Evolutionary conservation across 2,888 invertebrate species (phyloP).

Genomic region (Amiota mariae): DNA sequence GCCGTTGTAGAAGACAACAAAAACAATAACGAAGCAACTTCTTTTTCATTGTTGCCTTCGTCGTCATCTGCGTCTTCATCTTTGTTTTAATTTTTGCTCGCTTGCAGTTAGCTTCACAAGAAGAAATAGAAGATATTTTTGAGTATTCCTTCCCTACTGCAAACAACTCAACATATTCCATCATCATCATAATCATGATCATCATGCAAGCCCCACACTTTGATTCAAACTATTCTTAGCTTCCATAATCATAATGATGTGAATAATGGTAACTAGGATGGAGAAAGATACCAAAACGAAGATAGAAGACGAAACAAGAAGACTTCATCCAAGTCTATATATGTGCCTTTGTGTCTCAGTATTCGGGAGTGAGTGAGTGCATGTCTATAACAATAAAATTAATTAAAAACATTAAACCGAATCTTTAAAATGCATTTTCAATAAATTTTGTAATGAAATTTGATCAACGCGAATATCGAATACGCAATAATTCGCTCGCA

Average conservation of each 20-base stretch:
- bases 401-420: conserved; percentile 50
- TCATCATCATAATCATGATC: not conserved
- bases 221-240: conserved; percentile 13
- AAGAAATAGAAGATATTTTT: no score
- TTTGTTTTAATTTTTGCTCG: conserved; percentile 21
- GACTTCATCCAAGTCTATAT: not conserved
- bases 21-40: conserved; percentile 1
- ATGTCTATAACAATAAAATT: conserved; percentile 59
- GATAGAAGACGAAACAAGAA: not conserved
- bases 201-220: not conserved
- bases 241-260: no score
- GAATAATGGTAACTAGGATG: not conserved
- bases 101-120: conserved; percentile 59
- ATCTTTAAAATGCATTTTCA: conserved; percentile 47
- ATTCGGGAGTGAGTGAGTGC: not conserved
- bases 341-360: not conserved
- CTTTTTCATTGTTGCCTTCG: not conserved
- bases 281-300: not conserved
- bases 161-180: no score
- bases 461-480: conserved; percentile 53
- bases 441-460: conserved; percentile 53
- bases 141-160: no score
- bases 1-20: not conserved
- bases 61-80: not conserved
- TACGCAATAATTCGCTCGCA: conserved; percentile 34